phyloP scores from a whole-genome alignment of 2,888 invertebrate species.

The Eutolmus rufibarbis region DNA sequence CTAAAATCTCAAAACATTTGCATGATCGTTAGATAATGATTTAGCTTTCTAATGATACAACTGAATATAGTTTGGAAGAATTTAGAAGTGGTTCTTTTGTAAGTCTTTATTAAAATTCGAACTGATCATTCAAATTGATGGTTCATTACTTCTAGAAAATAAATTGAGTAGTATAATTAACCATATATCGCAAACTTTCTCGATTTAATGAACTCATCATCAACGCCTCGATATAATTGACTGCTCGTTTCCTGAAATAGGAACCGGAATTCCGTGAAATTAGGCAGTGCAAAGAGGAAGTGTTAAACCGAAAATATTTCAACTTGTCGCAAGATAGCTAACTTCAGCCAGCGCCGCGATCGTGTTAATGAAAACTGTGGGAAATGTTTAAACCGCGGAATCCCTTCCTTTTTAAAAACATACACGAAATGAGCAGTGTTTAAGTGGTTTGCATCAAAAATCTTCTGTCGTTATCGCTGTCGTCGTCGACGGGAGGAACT shows the following conservation, averaged over 20 bases:
- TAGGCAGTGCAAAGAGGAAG: not conserved
- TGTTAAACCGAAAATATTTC: slow-evolving; percentile 11
- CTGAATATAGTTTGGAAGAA: not conserved
- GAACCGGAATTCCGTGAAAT: not conserved
- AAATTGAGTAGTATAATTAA: not conserved
- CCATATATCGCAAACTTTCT: not conserved
- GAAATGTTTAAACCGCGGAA: slow-evolving; percentile 42
- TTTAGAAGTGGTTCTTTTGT: not conserved
- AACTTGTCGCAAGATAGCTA: not conserved
- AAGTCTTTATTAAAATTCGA: not conserved
- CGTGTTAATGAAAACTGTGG: slow-evolving; percentile 46
- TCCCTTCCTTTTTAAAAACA: slow-evolving; percentile 33
- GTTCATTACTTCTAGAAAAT: no score
- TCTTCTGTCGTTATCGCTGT: slow-evolving; percentile 32
- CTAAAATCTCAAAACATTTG: no score
- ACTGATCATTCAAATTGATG: no score
- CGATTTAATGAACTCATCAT: not conserved
- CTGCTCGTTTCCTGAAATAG: not conserved
- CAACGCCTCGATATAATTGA: not conserved
- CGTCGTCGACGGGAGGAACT: slow-evolving; percentile 10
- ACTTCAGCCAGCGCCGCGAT: not conserved
- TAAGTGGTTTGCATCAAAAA: slow-evolving; percentile 47
- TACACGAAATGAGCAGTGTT: slow-evolving; percentile 38
- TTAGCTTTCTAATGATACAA: not conserved
- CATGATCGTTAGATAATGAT: not conserved